Evolutionary conservation across 2,888 invertebrate species (phyloP).

Genomic region (Luperina nickerlii): DNA sequence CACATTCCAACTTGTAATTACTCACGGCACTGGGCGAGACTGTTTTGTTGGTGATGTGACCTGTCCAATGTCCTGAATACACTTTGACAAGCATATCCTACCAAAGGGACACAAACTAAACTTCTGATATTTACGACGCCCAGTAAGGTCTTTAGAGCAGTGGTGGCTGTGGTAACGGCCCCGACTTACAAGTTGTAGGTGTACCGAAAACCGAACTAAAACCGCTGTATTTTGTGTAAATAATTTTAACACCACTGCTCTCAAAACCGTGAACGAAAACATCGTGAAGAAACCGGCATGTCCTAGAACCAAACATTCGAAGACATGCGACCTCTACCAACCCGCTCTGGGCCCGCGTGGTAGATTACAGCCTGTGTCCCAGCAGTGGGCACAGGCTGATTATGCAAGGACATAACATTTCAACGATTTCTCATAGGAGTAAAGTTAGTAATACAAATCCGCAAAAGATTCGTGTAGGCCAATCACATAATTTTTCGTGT

Average conservation of each 20-base stretch:
- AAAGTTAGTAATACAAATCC: not conserved
- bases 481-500: not conserved
- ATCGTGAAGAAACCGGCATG: not conserved
- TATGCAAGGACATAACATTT: not conserved
- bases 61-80: conserved; percentile 5
- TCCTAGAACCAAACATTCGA: not conserved
- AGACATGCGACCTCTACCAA: not conserved
- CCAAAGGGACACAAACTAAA: not conserved
- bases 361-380: not conserved
- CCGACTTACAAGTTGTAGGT: not conserved
- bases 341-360: not conserved
- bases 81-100: not conserved
- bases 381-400: not conserved
- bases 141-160: not conserved
- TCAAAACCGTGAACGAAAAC: not conserved
- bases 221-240: not conserved
- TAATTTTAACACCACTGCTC: not conserved
- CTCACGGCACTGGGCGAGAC: not conserved
- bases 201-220: not conserved
- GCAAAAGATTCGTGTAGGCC: not conserved
- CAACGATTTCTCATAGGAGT: not conserved
- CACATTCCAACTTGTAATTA: not conserved
- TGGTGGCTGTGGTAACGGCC: not conserved
- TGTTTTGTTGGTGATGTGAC: not conserved
- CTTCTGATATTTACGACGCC: not conserved